A percentile compares a stretch with the other conserved stretches of the same genome.
These are phyloP conservation scores for Acanthochromis polyacanthus DNA, from an alignment of 2,113 vertebrate genomes.

Conservation along the genomic window DNA sequence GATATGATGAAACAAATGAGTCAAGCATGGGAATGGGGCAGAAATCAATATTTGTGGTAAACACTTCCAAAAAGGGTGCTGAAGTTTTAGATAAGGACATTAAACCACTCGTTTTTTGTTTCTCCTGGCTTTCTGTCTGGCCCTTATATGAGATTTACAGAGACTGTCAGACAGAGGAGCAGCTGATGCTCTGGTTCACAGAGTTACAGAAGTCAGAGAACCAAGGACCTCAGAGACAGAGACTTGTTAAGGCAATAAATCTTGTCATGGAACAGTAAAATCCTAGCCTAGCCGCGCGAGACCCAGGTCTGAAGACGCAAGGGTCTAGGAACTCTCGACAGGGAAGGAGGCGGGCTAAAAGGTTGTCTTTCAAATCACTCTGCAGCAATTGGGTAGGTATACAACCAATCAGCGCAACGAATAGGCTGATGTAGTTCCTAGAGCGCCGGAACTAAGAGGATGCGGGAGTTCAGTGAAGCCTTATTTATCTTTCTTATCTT, in stretches of 20 bases:
- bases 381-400: no score
- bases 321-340: no score
- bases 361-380: no score
- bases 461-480: no score
- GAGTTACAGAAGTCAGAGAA: conserved; percentile 63
- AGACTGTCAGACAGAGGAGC: conserved; percentile 34
- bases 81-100: conserved; percentile 65
- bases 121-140: conserved; percentile 13
- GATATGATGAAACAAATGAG: conserved; percentile 76
- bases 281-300: no score
- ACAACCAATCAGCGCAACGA: no score
- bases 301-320: no score
- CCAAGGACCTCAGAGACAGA: conserved; percentile 53
- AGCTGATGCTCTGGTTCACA: conserved; percentile 61
- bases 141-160: conserved; percentile 26
- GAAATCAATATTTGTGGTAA: conserved; percentile 72
- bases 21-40: conserved; percentile 15
- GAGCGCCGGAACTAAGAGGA: no score
- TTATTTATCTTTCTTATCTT: no score
- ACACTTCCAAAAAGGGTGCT: conserved; percentile 46
- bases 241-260: conserved; percentile 67
- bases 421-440: no score
- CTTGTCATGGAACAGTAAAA: conserved; percentile 55
- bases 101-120: conserved; percentile 28
- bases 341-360: no score